Conservation (phyloP, 2,113 vertebrate genomes). For the Mohoua ochrocephala region DNA sequence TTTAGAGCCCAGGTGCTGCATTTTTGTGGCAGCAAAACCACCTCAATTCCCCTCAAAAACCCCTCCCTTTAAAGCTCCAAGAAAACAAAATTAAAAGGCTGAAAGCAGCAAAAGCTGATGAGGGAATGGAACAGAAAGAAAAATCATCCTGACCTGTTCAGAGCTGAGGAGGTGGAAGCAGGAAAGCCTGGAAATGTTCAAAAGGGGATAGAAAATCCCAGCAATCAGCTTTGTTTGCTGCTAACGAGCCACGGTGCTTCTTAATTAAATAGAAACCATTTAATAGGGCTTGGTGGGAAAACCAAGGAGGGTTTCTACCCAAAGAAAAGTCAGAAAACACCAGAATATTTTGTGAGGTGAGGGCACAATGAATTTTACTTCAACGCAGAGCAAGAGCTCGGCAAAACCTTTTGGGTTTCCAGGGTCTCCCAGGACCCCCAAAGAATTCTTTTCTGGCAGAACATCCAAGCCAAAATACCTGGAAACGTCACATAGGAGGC, state of each 20-base stretch:
- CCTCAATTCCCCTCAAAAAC: not conserved
- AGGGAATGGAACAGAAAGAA: not conserved
- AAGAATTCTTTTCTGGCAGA: not conserved
- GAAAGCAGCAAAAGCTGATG: not conserved
- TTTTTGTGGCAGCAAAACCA: not conserved
- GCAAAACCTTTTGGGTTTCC: not conserved
- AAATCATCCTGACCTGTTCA: not conserved
- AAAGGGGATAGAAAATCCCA: not conserved
- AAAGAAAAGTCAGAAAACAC: not conserved
- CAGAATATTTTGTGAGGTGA: not conserved
- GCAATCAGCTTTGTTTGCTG: not conserved
- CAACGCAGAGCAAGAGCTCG: not conserved
- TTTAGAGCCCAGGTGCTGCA: not conserved
- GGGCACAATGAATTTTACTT: not conserved
- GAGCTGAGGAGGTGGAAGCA: not conserved
- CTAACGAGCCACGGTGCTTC: not conserved
- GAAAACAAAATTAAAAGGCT: not conserved
- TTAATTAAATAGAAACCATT: not conserved
- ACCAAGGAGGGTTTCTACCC: not conserved
- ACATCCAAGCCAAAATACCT: not conserved
- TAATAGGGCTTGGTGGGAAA: not conserved
- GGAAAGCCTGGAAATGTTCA: not conserved
- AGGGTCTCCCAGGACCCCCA: not conserved
- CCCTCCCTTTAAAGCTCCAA: not conserved
- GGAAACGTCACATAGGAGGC: not conserved